Percentiles rank a stretch among this genome's conserved stretches.
Evolutionary conservation across 2,113 vertebrate species (phyloP).

Genomic region (Rhizomys pruinosus): DNA sequence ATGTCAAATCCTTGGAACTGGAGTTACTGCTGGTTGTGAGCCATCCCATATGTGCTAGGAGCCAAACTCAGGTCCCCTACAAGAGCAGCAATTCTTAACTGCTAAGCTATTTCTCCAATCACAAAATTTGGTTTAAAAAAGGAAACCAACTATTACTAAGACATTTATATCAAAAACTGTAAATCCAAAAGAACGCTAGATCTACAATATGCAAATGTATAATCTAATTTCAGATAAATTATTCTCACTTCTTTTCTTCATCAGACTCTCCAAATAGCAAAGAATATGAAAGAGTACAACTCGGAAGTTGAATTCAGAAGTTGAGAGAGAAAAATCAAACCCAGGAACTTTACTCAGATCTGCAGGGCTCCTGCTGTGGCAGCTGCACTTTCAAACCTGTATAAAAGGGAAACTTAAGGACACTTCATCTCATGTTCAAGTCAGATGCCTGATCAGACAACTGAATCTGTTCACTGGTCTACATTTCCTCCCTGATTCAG

Average conservation of each 20-base stretch:
- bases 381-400: slow-evolving; percentile 47
- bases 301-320: background rate
- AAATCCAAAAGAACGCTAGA: slow-evolving; percentile 15
- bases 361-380: slow-evolving; percentile 2
- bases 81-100: no score
- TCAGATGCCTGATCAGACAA: slow-evolving; percentile 69
- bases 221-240: slow-evolving; percentile 70
- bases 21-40: no score
- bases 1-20: no score
- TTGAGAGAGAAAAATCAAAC: slow-evolving; percentile 62
- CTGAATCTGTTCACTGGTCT: background rate
- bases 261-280: slow-evolving; percentile 40
- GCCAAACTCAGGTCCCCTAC: no score
- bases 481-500: background rate
- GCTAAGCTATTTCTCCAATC: no score
- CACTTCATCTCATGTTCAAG: slow-evolving; percentile 62
- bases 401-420: slow-evolving; percentile 48
- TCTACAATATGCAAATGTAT: slow-evolving; percentile 49
- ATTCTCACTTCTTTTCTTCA: slow-evolving; percentile 50
- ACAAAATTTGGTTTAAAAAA: no score
- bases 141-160: background rate
- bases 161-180: background rate
- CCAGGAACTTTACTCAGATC: slow-evolving; percentile 49
- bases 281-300: slow-evolving; percentile 41
- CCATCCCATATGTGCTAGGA: no score